Conservation (phyloP, 2,113 vertebrate genomes). For the Sclerurus mexicanus region DNA sequence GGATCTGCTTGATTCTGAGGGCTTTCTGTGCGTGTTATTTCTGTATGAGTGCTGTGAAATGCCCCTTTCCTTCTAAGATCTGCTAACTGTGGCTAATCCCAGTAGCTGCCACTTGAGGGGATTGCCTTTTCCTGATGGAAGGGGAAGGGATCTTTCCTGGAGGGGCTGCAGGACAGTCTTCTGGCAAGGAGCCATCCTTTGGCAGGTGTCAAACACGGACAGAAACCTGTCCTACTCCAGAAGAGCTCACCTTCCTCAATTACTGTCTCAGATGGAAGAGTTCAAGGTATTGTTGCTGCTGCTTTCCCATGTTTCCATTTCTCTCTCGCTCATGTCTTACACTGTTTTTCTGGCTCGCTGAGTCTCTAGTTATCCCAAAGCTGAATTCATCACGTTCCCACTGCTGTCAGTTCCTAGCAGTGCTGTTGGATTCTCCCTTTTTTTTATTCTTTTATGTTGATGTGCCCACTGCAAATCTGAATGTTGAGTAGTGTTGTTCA, state of each 20-base stretch:
- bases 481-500: background rate
- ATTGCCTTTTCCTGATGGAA: background rate
- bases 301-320: background rate
- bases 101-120: background rate
- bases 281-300: background rate
- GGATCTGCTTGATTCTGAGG: background rate
- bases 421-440: background rate
- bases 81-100: background rate
- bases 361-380: background rate
- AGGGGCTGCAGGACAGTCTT: background rate
- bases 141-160: background rate
- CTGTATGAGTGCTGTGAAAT: accelerated
- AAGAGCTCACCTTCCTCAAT: background rate
- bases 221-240: background rate
- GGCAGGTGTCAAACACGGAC: background rate
- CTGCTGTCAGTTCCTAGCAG: background rate
- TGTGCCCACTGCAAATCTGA: background rate
- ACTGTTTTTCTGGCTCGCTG: background rate
- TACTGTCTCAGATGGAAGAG: background rate
- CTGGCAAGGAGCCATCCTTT: background rate
- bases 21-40: background rate
- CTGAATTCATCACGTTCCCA: background rate
- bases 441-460: background rate
- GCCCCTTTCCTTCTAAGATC: background rate
- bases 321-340: background rate